Evolutionary conservation across 1,140 invertebrate genomes (phyloP), one percentile per base, ranked within the genome.

Genomic region (Drosophila punjabiensis): DNA sequence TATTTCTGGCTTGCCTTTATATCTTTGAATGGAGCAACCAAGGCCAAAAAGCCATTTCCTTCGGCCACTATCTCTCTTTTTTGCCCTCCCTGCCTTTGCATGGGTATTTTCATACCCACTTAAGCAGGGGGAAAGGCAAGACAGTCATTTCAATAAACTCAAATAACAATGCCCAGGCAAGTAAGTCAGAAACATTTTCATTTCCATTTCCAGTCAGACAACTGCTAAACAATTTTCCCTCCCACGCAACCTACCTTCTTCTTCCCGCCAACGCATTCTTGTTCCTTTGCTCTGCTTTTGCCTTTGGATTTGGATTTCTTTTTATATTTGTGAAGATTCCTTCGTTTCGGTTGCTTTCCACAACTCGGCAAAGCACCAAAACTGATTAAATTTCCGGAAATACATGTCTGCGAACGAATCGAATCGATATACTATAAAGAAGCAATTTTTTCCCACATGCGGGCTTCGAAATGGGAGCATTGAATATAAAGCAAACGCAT

Each of bases 321-420:
- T 71, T 62, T 75, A 71, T 74, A 74, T 71, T 47, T 47, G 56
- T 41, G 41, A 43, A 56, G 63, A 81, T 69, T 55, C 66, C 35
- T 68, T 79, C 76, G 50, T 50, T 45, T 35, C 61, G 76, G 61
- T 77, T 68, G 30, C 52, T 37, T 47, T 60, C 30, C 39, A 55
- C 58, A 76, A 80, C 43, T 77, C 75, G 53, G 47, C 56, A 68
- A 47, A 78, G 73, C 81, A 84, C 62, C 62, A 75, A 81, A 83
- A 84, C 67, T 88, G 85, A 88, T 87, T 83, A 88, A 87, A 88
- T 87, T 88, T 81, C 62, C 63, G 63, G 62, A 70, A 65, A 76
- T 79, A 61, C 70, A 59, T 70, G 73, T 74, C 66, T 61, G 69
- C 45, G 53, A 71, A 59, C 52, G 58, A 52, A 68, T 80, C 30